Base-by-base conservation (phyloP, 2,113 vertebrate genomes). In the Alosa alosa region DNA sequence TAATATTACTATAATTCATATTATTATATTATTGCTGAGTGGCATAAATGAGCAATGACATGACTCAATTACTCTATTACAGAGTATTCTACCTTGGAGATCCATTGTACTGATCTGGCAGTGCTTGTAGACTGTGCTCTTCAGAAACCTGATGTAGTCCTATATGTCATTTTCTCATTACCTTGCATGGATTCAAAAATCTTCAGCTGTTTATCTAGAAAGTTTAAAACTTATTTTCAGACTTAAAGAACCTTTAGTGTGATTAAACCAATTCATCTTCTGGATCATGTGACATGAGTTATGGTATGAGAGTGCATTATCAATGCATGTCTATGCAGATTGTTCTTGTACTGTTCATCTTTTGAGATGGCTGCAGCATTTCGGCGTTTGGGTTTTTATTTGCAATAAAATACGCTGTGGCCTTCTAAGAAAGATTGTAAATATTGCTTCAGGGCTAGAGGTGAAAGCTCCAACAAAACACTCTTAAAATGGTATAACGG, bases 11-110 rank as follows among this genome's bases (percentile, higher is more conserved):
- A 36, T 39, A 15, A 31, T 31, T 72, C 3, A 78, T 78, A 13
- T 78, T 72, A 72, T 72, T 72, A 39, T 78, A 31, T 78, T 78
- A 78, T 78, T 78, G 72, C 72, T 78, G 36, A 78, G 31, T 78
- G 31, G 25, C 31, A 72, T 72, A 39, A 78, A 78, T 78, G 72
- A 78, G 10, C 72, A 78, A 17, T 78, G 72, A 78, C 72, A 17
- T 78, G 72, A 78, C 31, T 78, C 72, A 6, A 13, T 78, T 36
- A 31, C 31, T 13, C n/a, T 10, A 31, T 72, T 72, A 8, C 64
- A 72, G 72, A 17, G 72, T 78, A 36, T 78, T 78, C 72, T 39
- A 17, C 31, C 10, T 11, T 78, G 36, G 31, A 36, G 72, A 17
- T 36, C 2, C 11, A 5, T 31, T 31, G 25, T 78, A 36, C 31